phyloP scores from a whole-genome alignment of 2,888 invertebrate genomes.

The Rhaphigaster nebulosa region DNA sequence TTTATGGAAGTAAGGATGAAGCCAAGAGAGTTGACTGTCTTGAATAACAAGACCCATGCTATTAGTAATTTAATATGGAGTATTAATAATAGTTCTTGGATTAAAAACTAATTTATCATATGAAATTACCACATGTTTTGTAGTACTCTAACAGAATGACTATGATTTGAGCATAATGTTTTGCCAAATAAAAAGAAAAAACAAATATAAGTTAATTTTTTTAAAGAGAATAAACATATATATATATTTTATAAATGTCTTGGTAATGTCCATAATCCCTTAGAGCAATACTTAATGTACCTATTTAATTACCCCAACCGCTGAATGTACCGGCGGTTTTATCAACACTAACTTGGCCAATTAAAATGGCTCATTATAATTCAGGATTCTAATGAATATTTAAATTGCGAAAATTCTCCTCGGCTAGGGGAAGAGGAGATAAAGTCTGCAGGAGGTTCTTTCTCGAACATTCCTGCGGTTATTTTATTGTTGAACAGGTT shows the following conservation, averaged over 20 bases:
- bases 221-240: no score
- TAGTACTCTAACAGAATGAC: no score
- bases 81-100: no score
- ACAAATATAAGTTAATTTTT: no score
- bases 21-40: no score
- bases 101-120: no score
- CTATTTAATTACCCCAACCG: not conserved
- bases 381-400: constrained; percentile 32
- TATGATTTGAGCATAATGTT: no score
- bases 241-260: not conserved
- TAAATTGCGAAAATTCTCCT: not conserved
- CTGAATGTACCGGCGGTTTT: not conserved
- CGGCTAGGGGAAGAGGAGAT: not conserved
- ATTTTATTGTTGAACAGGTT: not conserved
- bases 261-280: not conserved
- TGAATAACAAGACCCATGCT: no score
- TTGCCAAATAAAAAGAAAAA: no score
- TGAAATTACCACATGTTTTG: no score
- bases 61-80: no score
- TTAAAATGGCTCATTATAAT: constrained; percentile 22
- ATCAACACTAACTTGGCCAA: not conserved
- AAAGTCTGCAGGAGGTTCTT: not conserved
- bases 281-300: not conserved
- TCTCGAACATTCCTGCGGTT: not conserved
- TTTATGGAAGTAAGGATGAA: no score